A percentile compares a stretch with the other conserved stretches of the same genome.
Conservation (phyloP, 1,140 invertebrate species). For the Helicoverpa armigera region DNA sequence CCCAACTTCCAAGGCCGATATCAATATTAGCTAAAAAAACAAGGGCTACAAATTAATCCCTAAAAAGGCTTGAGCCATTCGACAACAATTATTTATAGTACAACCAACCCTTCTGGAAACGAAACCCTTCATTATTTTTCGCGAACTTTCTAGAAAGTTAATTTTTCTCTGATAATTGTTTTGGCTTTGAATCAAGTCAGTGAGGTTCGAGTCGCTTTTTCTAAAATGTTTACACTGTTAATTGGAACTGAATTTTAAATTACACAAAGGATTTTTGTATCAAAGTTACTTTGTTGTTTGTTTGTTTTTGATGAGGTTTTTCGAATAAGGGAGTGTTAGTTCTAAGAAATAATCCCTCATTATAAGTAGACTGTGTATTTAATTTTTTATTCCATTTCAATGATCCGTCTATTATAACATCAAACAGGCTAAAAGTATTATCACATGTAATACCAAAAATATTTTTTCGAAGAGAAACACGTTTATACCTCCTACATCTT, state of each 20-base stretch:
- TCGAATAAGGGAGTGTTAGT: not conserved
- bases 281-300: constrained; percentile 26
- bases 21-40: constrained; percentile 19
- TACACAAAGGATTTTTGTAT: constrained; percentile 35
- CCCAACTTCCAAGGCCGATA: constrained; percentile 14
- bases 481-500: too few relatives aligned
- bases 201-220: constrained; percentile 2
- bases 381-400: too few relatives aligned
- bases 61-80: constrained; percentile 44
- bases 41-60: constrained; percentile 41
- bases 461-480: too few relatives aligned
- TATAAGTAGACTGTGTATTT: too few relatives aligned
- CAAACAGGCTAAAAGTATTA: too few relatives aligned
- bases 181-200: constrained; percentile 36
- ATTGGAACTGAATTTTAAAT: constrained; percentile 45
- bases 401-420: too few relatives aligned
- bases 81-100: constrained; percentile 52
- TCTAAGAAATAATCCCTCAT: not conserved
- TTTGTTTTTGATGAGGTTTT: constrained; percentile 16
- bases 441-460: too few relatives aligned
- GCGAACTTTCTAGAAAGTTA: constrained; percentile 53
- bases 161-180: constrained; percentile 60
- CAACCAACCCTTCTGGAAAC: constrained; percentile 2
- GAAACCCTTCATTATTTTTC: constrained; percentile 54
- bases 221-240: constrained; percentile 38